Base-by-base conservation (phyloP, 2,797 vertebrate species). In the Gallinago solitaria region DNA sequence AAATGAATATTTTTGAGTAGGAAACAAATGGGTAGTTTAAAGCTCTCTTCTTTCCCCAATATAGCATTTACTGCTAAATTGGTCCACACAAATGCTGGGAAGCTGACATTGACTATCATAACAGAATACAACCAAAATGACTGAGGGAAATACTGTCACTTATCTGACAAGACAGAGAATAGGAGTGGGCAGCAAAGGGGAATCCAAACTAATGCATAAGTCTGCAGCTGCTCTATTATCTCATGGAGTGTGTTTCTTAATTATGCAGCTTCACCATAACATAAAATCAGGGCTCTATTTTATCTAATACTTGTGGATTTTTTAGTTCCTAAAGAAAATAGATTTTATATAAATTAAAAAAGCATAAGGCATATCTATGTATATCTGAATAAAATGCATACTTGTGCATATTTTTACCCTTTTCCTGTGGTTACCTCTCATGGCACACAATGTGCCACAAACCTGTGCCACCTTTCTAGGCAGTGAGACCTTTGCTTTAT, bases 401-500 rank as follows among this genome's bases (percentile, higher is more conserved):
- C 19, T 75, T 70, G 14, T 7, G 5, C 14, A 5, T 56, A 10
- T 64, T 85, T 69, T 20, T 35, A 39, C 33, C 17, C 32, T 78
- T 73, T 20, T 57, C 6, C 16, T 63, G 23, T 43, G 74, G 33
- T 24, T 43, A 28, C 12, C 19, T 74, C 16, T 47, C 35, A 16
- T 30, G 35, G 47, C 47, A 80, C 12, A 21, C 2, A 39, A n/a
- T 0, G 0, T 39, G 37, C 37, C 64, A 39, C 60, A 73, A 65
- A 91, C 4, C 50, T 63, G 7, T 47, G 35, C 51, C 30, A 70
- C 45, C 16, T 11, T 61, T 69, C 33, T 13, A 61, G 17, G 18
- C 14, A 61, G 8, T 3, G 27, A 67, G 35, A 56, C 3, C 32
- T 85, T 61, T 59, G 41, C 51, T 41, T 77, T 74, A 33, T 3